A percentile compares a stretch with the other conserved stretches of the same genome.
Conservation (phyloP, 30 jellyfish, hydroid and myxozoan species). For the Aurelia sp. region DNA sequence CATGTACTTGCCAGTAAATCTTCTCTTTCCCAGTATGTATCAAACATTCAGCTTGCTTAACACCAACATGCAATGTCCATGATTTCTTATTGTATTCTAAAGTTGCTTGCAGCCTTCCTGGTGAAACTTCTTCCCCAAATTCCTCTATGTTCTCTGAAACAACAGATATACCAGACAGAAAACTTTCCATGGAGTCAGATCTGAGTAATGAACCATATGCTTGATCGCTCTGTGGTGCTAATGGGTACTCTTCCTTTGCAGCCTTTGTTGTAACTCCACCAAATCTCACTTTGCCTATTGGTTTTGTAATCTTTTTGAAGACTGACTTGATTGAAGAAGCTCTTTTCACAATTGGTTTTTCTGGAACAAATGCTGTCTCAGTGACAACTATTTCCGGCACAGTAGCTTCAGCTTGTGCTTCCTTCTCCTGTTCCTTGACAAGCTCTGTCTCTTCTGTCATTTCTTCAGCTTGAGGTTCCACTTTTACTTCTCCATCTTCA, state of each 20-base stretch:
- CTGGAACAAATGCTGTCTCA: conserved; percentile 62
- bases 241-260: conserved; percentile 45
- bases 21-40: conserved; percentile 78
- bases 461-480: conserved; percentile 12
- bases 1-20: conserved; percentile 97
- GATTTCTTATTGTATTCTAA: conserved; percentile 75
- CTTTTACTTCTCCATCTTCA: neutral
- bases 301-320: conserved; percentile 77
- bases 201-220: conserved; percentile 55
- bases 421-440: neutral
- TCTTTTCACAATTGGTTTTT: conserved; percentile 43
- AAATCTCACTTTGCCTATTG: conserved; percentile 88
- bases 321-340: conserved; percentile 74
- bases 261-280: conserved; percentile 73
- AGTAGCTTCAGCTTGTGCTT: conserved; percentile 2
- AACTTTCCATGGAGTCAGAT: conserved; percentile 96
- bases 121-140: conserved; percentile 93
- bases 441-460: neutral
- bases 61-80: conserved; percentile 92
- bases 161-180: conserved; percentile 84
- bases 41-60: conserved; percentile 94
- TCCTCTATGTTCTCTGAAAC: conserved; percentile 89
- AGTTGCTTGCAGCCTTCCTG: conserved; percentile 89
- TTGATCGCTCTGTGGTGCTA: conserved; percentile 44
- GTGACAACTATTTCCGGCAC: conserved; percentile 79